Evolutionary conservation across 2,113 vertebrate genomes (phyloP).

Genomic region (Sebastes schlegelii): DNA sequence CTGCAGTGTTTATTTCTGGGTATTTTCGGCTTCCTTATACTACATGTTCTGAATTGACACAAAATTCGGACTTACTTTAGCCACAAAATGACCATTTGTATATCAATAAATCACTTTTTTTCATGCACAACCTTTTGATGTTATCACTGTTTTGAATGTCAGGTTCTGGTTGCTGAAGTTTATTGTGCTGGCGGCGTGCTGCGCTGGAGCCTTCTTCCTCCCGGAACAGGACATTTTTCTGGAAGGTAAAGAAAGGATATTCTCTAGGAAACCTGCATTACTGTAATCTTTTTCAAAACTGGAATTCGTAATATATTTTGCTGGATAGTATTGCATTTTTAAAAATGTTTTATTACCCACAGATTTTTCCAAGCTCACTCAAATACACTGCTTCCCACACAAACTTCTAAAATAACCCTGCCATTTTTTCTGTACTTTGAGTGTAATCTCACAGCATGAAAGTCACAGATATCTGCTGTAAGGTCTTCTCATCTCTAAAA

Average conservation of each 20-base stretch:
- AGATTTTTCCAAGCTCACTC: not conserved
- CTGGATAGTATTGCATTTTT: not conserved
- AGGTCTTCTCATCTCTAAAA: slow-evolving; percentile 7
- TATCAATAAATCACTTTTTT: not conserved
- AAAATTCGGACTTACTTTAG: no score
- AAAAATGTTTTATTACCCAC: not conserved
- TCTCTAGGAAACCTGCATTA: not conserved
- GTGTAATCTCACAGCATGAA: not conserved
- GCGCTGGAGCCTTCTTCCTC: slow-evolving; percentile 95
- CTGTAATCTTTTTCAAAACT: not conserved
- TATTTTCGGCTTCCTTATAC: not conserved
- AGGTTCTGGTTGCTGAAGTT: slow-evolving; percentile 99
- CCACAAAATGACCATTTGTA: no score
- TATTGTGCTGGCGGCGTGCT: slow-evolving; percentile 89
- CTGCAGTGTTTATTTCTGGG: not conserved
- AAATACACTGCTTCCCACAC: not conserved
- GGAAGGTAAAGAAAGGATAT: slow-evolving; percentile 83
- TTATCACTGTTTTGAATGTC: slow-evolving; percentile 20
- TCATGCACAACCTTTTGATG: not conserved
- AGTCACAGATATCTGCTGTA: not conserved
- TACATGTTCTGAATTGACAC: not conserved
- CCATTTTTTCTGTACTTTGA: not conserved
- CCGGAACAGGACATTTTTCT: slow-evolving; percentile 93
- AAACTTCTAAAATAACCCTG: not conserved
- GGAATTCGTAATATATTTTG: not conserved